Percentiles rank a stretch among this genome's conserved stretches.
phyloP scores from a whole-genome alignment of 2,888 invertebrate genomes.

The Brachypterus glaber region DNA sequence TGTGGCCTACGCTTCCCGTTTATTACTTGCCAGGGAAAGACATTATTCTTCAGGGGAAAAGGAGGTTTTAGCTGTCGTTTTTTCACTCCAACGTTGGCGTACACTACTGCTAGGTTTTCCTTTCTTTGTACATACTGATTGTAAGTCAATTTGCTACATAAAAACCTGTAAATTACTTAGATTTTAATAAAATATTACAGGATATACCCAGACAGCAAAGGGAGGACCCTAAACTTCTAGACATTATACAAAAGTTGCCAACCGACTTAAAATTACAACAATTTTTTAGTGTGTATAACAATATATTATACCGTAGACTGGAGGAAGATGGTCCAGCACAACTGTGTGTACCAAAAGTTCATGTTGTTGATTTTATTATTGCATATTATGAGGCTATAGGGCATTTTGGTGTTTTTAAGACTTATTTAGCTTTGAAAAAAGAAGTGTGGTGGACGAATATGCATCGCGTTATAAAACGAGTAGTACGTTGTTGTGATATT shows the following conservation, averaged over 20 bases:
- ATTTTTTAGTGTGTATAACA: too few species aligned
- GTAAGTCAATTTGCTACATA: too few species aligned
- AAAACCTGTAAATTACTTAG: too few species aligned
- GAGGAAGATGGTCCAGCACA: too few species aligned
- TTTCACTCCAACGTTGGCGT: not conserved
- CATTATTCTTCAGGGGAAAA: not conserved
- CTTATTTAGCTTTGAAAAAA: slow-evolving; percentile 8
- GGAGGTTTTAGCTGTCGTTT: slow-evolving; percentile 1
- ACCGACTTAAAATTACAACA: too few species aligned
- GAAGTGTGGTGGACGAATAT: slow-evolving; percentile 15
- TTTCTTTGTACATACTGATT: too few species aligned
- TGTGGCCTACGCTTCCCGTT: slow-evolving; percentile 2
- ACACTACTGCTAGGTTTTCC: too few species aligned
- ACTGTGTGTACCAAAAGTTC: slow-evolving; percentile 12
- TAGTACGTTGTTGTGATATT: slow-evolving; percentile 5
- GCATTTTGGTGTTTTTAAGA: slow-evolving; percentile 14
- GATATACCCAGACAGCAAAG: too few species aligned
- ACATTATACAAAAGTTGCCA: too few species aligned
- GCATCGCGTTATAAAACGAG: slow-evolving; percentile 7
- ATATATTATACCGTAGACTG: too few species aligned
- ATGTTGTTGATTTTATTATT: slow-evolving; percentile 3
- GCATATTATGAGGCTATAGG: slow-evolving; percentile 14
- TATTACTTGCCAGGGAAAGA: slow-evolving; percentile 1
- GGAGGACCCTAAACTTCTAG: too few species aligned
- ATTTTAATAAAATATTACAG: too few species aligned